A percentile compares a stretch with the other conserved stretches of the same genome.
These are phyloP conservation scores for Macrocentrus cingulum DNA, from an alignment of 1,140 invertebrate genomes.

Conservation along the genomic window DNA sequence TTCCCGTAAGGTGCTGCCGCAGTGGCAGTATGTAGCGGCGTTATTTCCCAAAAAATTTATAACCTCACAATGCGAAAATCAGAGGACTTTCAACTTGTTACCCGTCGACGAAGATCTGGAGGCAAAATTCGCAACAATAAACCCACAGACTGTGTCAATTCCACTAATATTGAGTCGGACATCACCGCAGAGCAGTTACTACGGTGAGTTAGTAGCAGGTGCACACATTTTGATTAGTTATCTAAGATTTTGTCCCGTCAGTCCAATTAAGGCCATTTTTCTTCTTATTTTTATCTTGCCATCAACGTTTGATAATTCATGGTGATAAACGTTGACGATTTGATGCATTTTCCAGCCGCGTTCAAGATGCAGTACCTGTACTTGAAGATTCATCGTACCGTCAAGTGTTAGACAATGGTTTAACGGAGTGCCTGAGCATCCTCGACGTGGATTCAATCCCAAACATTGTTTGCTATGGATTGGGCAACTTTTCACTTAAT, in stretches of 20 bases:
- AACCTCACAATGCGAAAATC: slow-evolving; percentile 5
- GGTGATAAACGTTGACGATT: too few species aligned
- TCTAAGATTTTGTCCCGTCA: not conserved
- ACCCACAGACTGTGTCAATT: not conserved
- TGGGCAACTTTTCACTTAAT: slow-evolving; percentile 21
- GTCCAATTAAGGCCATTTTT: not conserved
- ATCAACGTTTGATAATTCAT: too few species aligned
- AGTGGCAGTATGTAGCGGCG: too few species aligned
- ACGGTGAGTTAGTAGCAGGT: not conserved
- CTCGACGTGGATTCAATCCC: slow-evolving; percentile 10
- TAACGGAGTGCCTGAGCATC: slow-evolving; percentile 9
- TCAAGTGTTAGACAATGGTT: slow-evolving; percentile 18
- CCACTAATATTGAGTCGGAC: not conserved
- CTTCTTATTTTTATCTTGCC: too few species aligned
- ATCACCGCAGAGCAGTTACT: not conserved
- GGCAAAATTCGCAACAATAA: not conserved
- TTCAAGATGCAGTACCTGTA: slow-evolving; percentile 17
- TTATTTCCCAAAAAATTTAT: too few species aligned
- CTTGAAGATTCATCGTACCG: slow-evolving; percentile 19
- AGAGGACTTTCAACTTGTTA: slow-evolving; percentile 8
- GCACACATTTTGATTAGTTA: too few species aligned
- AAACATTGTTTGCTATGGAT: slow-evolving; percentile 22
- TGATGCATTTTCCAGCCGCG: slow-evolving; percentile 12
- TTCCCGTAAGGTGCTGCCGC: too few species aligned
- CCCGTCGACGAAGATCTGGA: not conserved